Conservation (phyloP, 2,113 vertebrate genomes). For the Pangasianodon gigas region DNA sequence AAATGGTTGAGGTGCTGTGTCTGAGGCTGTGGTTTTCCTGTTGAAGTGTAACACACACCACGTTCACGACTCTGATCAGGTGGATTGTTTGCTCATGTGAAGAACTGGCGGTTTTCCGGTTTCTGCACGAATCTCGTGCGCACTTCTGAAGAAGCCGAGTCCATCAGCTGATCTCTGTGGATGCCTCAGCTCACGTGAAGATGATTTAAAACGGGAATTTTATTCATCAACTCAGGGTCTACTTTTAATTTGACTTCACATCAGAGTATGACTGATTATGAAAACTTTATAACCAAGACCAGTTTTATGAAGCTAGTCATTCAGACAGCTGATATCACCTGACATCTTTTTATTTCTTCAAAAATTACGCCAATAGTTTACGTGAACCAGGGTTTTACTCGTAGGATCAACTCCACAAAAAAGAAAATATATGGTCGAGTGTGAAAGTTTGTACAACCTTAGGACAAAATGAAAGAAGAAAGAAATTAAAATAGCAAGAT, state of each 20-base stretch:
- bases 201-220: no score
- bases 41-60: neutral
- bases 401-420: neutral
- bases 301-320: neutral
- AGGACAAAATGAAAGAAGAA: neutral
- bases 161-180: neutral
- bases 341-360: neutral
- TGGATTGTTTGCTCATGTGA: neutral
- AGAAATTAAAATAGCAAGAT: neutral
- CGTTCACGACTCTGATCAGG: neutral
- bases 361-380: neutral
- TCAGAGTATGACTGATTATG: neutral
- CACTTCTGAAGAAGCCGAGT: neutral
- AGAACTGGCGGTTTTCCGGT: neutral
- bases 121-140: neutral
- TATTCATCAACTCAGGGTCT: no score
- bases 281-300: neutral
- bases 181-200: neutral
- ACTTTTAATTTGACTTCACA: no score
- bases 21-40: constrained; percentile 18
- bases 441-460: neutral
- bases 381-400: neutral
- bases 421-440: neutral
- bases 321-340: neutral
- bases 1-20: neutral